Conservation (phyloP, 2,113 vertebrate species). For the Illadopsis cleaveri region DNA sequence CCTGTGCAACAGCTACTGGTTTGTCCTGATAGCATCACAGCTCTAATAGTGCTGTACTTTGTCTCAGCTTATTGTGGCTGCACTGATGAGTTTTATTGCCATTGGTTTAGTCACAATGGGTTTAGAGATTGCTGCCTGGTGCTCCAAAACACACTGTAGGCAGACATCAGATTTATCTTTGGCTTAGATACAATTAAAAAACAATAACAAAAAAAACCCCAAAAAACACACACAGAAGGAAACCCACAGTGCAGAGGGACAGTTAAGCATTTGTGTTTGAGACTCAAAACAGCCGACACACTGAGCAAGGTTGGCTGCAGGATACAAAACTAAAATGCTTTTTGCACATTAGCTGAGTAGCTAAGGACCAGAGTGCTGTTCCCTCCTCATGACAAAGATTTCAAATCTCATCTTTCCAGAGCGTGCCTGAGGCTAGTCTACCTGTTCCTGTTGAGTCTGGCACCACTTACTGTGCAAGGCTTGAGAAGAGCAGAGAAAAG, state of each 20-base stretch:
- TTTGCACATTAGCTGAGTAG: background rate
- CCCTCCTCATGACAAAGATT: background rate
- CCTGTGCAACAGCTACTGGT: background rate
- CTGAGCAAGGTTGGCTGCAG: background rate
- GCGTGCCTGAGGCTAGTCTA: background rate
- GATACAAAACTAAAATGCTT: background rate
- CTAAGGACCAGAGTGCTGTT: background rate
- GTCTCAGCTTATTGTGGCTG: background rate
- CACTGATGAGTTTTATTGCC: background rate
- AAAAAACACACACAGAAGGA: background rate
- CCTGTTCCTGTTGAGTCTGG: background rate
- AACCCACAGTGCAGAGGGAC: constrained; percentile 4
- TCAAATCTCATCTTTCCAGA: background rate
- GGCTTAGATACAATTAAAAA: constrained; percentile 38
- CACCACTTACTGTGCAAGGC: background rate
- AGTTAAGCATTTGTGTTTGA: background rate
- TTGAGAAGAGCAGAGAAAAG: background rate
- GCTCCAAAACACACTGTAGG: background rate
- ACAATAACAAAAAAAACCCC: background rate
- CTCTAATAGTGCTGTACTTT: background rate
- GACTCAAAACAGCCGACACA: background rate
- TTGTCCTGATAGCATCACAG: background rate
- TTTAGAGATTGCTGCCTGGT: constrained; percentile 14
- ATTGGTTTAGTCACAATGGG: background rate
- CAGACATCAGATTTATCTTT: constrained; percentile 13